A percentile compares a stretch with the other conserved stretches of the same genome.
phyloP scores from a whole-genome alignment of 1,140 invertebrate species.

The Phymorhynchus buccinoides region DNA sequence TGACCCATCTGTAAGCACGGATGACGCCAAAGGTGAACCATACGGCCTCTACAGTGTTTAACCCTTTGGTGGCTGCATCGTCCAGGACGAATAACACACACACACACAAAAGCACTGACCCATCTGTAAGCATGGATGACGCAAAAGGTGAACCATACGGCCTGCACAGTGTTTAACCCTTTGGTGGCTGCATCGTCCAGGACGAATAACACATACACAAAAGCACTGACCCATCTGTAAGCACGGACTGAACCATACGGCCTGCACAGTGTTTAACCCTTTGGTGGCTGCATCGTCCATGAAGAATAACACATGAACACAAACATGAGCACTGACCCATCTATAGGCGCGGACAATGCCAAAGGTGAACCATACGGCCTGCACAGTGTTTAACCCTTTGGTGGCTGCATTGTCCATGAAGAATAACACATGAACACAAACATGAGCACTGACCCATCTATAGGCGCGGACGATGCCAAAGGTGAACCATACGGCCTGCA shows the following conservation, averaged over 20 bases:
- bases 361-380: no score
- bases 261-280: no score
- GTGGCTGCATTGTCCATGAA: constrained; percentile 42
- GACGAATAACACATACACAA: no score
- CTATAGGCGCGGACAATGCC: no score
- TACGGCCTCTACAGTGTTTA: constrained; percentile 54
- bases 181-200: no score
- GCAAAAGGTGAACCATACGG: constrained; percentile 66
- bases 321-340: no score
- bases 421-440: no score
- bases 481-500: constrained; percentile 63
- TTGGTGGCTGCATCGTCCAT: no score
- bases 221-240: no score
- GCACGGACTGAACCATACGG: no score
- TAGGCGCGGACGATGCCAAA: constrained; percentile 67
- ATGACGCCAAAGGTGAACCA: constrained; percentile 66
- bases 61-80: constrained; percentile 38
- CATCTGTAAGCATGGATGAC: constrained; percentile 67
- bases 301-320: no score
- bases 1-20: constrained; percentile 70
- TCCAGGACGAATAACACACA: constrained; percentile 40
- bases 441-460: constrained; percentile 70
- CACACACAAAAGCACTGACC: constrained; percentile 64
- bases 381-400: constrained; percentile 46
- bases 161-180: no score